Evolutionary conservation across 1,140 invertebrate genomes (phyloP), one percentile per base, ranked within the genome.

Genomic region (Bombus ignitus): DNA sequence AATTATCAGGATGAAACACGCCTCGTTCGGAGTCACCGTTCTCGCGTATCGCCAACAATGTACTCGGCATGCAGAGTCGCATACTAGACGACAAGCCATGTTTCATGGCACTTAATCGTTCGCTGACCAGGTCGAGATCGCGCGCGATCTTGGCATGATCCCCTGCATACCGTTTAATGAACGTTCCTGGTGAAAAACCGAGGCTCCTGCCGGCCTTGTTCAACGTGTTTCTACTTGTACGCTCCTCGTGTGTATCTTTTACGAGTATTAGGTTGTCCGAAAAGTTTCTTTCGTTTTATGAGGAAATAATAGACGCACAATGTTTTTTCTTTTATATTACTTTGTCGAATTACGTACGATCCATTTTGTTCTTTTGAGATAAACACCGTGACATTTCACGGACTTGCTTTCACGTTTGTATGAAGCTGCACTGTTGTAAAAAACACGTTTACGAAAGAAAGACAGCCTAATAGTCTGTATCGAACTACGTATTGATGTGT

Each of bases 81-180:
- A 80, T 80, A 70, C 42, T 80, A 80, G 78, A 80, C 78, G 65
- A 80, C 78, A 70, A 80, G 78, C 78, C 78, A 80, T 70, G 78
- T 80, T 80, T 80, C 78, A 80, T 80, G 78, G 65, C 78, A 70
- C 78, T 80, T 80, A 80, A 80, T 80, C 66, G 65, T 44, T 53
- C 78, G 65, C 32, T 80, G 78, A 70, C 78, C 75, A 59, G 47
- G 82, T 39, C 74, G 66, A 59, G 82, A 83, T 83, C 82, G 62
- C 82, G 47, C 13, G 47, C 82, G 82, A 78, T 83, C 75, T 70
- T 66, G n/a, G 76, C 82, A 15, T 44, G 62, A 65, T 22, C 35
- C 53, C n/a, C 13, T 44, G 71, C 65, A 70, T 83, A 68, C 82
- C 82, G 82, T 37, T 15, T 42, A 70, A 80, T 53, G 35, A 35